Base-by-base conservation (phyloP, 2,888 invertebrate genomes). In the Eudemis profundana region DNA sequence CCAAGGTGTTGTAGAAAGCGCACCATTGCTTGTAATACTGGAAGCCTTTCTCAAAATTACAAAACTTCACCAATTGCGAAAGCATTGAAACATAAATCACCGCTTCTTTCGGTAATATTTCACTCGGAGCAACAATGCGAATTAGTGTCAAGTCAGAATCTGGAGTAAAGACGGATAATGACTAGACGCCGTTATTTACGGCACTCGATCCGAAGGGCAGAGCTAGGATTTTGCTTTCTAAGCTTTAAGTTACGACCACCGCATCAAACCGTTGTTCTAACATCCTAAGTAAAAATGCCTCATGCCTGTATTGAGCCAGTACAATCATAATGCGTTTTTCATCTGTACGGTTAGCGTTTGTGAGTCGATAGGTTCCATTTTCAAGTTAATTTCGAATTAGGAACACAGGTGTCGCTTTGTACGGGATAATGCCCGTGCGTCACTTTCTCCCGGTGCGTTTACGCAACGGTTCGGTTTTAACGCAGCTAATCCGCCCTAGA, bases 91-190 rank as follows among this genome's bases (percentile, higher is more conserved):
- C 14, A 56, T 67, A 63, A 60, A 70, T 64, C 68, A 66, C 23
- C 29, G 53, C 65, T 63, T 64, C 68, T 67, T 74, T 71, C 70
- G 70, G 70, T 67, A 63, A 72, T 83, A 82, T 74, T 73, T 81
- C 80, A 80, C 76, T 71, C 65, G 69, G 73, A 75, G 69, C 75
- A 82, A 85, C 82, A 84, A 83, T 79, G 77, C 74, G 83, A 78
- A 83, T 84, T 83, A 81, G 72, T 74, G 78, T 77, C 79, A 71
- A 74, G 78, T 79, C 82, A 78, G 76, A 78, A 84, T 85, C 78
- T 80, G 73, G 82, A 81, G 77, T 81, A 83, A 83, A 83, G 81
- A 79, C 82, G 83, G 84, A 84, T 86, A 83, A 84, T 84, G 75
- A 78, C 76, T 74, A 74, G 75, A 77, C 74, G 62, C 72, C 71